A percentile compares a stretch with the other conserved stretches of the same genome.
Conservation (phyloP, 2,797 vertebrate genomes). For the Sciurus vulgaris region DNA sequence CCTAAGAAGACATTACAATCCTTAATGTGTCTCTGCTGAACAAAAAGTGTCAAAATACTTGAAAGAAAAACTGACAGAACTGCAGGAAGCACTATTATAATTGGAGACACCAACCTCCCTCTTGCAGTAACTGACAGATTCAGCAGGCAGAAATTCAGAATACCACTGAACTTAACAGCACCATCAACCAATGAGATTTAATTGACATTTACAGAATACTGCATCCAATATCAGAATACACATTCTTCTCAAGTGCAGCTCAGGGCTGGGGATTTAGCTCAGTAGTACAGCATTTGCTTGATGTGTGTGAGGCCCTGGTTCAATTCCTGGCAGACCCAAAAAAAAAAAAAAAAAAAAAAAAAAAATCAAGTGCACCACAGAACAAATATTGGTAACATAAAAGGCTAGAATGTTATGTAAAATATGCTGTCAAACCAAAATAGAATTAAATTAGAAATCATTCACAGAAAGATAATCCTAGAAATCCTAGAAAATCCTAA, state of each 20-base stretch:
- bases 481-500: conserved; percentile 27
- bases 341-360: no score
- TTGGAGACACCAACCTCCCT: conserved; percentile 34
- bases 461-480: neutral
- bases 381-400: neutral
- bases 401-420: conserved; percentile 38
- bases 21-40: conserved; percentile 52
- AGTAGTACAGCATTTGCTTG: neutral
- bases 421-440: conserved; percentile 31
- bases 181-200: conserved; percentile 50
- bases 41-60: conserved; percentile 76
- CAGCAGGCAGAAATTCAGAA: conserved; percentile 52
- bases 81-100: conserved; percentile 56
- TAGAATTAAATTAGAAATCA: conserved; percentile 55
- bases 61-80: conserved; percentile 60
- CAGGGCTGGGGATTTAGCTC: neutral
- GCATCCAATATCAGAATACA: neutral
- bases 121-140: conserved; percentile 53
- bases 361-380: neutral
- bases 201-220: conserved; percentile 31
- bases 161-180: conserved; percentile 38
- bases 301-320: no score
- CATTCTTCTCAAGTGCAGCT: conserved; percentile 13
- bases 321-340: neutral
- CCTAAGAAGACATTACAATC: conserved; percentile 64